Evolutionary conservation across 2,797 vertebrate species (phyloP).

Genomic region (Octomys mimax): DNA sequence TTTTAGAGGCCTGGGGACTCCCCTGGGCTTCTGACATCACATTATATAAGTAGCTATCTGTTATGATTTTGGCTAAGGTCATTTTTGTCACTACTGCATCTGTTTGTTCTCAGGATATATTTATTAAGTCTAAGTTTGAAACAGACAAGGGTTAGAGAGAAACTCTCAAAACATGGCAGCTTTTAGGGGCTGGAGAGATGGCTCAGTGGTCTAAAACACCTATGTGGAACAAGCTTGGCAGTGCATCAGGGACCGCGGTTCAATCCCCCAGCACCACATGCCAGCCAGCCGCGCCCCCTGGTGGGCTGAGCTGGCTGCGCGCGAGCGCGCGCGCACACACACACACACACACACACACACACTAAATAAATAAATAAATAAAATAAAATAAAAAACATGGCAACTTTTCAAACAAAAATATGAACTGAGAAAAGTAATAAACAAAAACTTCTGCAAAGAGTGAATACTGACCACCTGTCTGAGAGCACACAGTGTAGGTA

Average conservation of each 20-base stretch:
- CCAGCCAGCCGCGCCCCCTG: no score
- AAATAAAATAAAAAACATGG: no score
- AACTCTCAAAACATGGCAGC: neutral
- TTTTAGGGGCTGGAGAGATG: no score
- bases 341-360: no score
- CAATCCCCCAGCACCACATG: no score
- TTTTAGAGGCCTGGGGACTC: neutral
- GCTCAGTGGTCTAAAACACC: no score
- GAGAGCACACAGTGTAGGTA: neutral
- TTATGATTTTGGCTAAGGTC: neutral
- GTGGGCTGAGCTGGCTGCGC: no score
- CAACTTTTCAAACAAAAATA: constrained; percentile 42
- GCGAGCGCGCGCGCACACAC: no score
- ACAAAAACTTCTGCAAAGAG: neutral
- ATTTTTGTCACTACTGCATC: neutral
- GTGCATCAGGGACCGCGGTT: no score
- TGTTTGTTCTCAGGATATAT: neutral
- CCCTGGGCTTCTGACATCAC: neutral
- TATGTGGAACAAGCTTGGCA: no score
- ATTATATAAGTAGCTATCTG: neutral
- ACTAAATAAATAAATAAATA: no score
- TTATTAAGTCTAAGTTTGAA: neutral
- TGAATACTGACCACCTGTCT: neutral
- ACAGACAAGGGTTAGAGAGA: neutral
- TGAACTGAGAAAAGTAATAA: neutral